Percentiles rank a stretch among this genome's conserved stretches.
Evolutionary conservation across 2,113 vertebrate genomes (phyloP).

Genomic region (Zeus faber): DNA sequence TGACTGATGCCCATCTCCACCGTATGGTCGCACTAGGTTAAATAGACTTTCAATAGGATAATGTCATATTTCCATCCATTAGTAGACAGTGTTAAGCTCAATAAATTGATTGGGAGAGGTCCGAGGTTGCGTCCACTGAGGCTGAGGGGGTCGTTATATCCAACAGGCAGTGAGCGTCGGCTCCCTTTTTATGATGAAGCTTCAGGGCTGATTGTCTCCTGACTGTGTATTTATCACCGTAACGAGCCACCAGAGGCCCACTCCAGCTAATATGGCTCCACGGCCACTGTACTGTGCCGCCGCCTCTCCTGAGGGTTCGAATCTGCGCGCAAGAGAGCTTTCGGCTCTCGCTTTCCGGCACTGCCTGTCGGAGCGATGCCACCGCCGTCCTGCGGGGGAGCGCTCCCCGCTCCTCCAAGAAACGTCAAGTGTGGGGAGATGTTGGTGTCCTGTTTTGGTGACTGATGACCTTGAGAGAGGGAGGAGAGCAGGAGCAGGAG

Average conservation of each 20-base stretch:
- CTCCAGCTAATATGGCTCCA: slow-evolving; percentile 22
- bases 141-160: slow-evolving; percentile 45
- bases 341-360: too few species aligned
- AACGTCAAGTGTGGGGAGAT: slow-evolving; percentile 26
- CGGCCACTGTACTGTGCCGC: slow-evolving; percentile 34
- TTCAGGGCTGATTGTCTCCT: slow-evolving; percentile 51
- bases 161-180: slow-evolving; percentile 35
- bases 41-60: slow-evolving; percentile 40
- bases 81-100: slow-evolving; percentile 41
- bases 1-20: slow-evolving; percentile 13
- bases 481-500: slow-evolving; percentile 20
- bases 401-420: too few species aligned
- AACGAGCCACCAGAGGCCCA: slow-evolving; percentile 52
- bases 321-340: too few species aligned
- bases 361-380: too few species aligned
- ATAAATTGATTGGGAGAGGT: slow-evolving; percentile 48
- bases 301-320: too few species aligned
- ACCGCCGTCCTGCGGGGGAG: too few species aligned
- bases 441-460: slow-evolving; percentile 21
- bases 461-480: slow-evolving; percentile 40
- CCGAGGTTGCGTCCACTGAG: slow-evolving; percentile 29
- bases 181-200: slow-evolving; percentile 48
- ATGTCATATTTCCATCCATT: slow-evolving; percentile 49
- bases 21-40: background rate
- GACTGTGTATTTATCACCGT: slow-evolving; percentile 57